Evolutionary conservation across 1,140 invertebrate species (phyloP).

Genomic region (Geopemphigus sp.): DNA sequence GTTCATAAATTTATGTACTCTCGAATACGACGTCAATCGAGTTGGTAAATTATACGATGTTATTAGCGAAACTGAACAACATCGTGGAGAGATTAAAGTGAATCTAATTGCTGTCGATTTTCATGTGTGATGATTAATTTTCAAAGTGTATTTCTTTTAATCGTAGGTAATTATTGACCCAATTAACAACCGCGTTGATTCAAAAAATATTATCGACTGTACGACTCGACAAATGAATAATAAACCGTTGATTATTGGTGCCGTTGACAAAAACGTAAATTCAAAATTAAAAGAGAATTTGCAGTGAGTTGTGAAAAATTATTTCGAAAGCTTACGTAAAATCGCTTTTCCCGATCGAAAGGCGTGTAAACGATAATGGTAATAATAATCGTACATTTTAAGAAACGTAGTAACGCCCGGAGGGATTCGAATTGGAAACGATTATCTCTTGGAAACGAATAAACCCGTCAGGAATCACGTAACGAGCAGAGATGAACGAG

Average conservation of each 20-base stretch:
- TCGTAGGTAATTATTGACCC: background rate
- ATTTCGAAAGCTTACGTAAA: background rate
- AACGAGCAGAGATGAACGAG: background rate
- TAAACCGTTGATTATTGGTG: background rate
- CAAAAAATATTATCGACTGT: background rate
- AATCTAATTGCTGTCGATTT: background rate
- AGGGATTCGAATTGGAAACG: background rate
- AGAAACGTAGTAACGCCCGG: background rate
- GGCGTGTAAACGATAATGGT: too few species aligned
- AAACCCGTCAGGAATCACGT: too few species aligned
- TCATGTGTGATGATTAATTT: too few species aligned
- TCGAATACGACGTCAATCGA: background rate
- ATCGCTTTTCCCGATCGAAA: too few species aligned
- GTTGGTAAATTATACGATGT: background rate
- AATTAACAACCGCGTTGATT: background rate
- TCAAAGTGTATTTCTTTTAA: background rate
- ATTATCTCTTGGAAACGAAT: background rate
- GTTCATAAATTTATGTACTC: background rate
- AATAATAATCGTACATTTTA: background rate
- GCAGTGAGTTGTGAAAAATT: background rate
- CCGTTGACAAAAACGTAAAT: background rate
- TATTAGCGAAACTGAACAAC: constrained; percentile 38
- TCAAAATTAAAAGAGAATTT: background rate
- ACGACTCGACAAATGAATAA: background rate
- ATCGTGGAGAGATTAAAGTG: constrained; percentile 34